phyloP scores from a whole-genome alignment of 2,113 vertebrate species.

The Alethe diademata region DNA sequence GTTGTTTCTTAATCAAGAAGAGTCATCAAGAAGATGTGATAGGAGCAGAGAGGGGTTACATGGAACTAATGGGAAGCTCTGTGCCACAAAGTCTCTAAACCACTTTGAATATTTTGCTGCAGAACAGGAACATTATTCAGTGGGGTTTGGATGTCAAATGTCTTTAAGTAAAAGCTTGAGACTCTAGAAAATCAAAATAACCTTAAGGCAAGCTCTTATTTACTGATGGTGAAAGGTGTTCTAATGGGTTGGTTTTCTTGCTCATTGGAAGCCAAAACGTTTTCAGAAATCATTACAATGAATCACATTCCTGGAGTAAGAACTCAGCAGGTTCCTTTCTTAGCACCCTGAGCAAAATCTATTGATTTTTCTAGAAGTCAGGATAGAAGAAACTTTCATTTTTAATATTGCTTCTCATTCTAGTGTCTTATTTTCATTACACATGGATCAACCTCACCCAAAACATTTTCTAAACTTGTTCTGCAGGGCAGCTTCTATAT shows the following conservation, averaged over 20 bases:
- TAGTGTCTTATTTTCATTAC: neutral
- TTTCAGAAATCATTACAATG: neutral
- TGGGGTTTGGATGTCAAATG: neutral
- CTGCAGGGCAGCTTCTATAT: neutral
- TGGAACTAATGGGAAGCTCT: neutral
- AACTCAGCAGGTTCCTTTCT: neutral
- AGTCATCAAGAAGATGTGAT: rapidly evolving
- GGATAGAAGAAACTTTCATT: neutral
- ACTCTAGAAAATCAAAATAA: neutral
- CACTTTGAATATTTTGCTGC: neutral
- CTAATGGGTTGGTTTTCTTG: neutral
- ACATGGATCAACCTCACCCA: neutral
- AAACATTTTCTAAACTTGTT: neutral
- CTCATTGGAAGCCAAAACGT: neutral
- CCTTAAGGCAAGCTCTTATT: neutral
- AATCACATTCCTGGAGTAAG: neutral
- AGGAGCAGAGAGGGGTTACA: neutral
- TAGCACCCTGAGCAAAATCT: neutral
- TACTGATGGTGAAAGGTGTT: neutral
- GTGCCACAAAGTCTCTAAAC: neutral
- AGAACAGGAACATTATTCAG: neutral
- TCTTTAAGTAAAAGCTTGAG: neutral
- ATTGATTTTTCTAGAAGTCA: neutral
- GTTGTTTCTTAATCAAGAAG: neutral
- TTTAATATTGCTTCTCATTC: neutral